Evolutionary conservation across 2,113 vertebrate genomes (phyloP).

Genomic region (Platichthys flesus): DNA sequence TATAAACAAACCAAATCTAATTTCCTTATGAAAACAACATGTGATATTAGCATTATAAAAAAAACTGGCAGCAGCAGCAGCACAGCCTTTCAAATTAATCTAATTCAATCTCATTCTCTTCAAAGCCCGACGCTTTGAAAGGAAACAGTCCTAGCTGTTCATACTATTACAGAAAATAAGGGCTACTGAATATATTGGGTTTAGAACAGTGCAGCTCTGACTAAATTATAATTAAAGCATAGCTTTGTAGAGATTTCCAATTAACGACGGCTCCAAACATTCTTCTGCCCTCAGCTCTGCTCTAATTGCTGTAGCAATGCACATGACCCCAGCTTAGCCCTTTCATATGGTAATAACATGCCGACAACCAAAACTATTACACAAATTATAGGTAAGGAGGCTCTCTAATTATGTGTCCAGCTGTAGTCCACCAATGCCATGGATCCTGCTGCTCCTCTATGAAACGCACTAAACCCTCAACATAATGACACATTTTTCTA

Average conservation of each 20-base stretch:
- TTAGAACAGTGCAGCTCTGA: constrained; percentile 80
- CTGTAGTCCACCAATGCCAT: constrained; percentile 78
- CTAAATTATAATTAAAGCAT: constrained; percentile 84
- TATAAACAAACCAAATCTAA: constrained; percentile 58
- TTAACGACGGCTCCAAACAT: constrained; percentile 84
- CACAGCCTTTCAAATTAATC: constrained; percentile 79
- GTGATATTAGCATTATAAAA: constrained; percentile 75
- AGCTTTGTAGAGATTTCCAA: constrained; percentile 84
- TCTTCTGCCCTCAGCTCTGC: constrained; percentile 80
- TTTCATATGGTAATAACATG: constrained; percentile 87
- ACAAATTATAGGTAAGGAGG: constrained; percentile 84
- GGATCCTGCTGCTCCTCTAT: constrained; percentile 58
- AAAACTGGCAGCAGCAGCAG: constrained; percentile 43
- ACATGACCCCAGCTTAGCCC: constrained; percentile 84
- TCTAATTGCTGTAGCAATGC: constrained; percentile 82
- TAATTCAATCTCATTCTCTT: constrained; percentile 81
- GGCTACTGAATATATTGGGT: constrained; percentile 77
- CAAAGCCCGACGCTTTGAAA: constrained; percentile 79
- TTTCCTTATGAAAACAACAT: constrained; percentile 61
- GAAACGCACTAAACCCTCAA: constrained; percentile 63
- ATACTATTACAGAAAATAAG: constrained; percentile 79
- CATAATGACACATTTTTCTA: constrained; percentile 65
- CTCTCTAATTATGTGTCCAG: constrained; percentile 83
- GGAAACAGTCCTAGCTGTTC: constrained; percentile 78
- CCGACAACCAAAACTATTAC: constrained; percentile 85